Conservation (phyloP, 2,888 invertebrate species). For the Formica aserva region DNA sequence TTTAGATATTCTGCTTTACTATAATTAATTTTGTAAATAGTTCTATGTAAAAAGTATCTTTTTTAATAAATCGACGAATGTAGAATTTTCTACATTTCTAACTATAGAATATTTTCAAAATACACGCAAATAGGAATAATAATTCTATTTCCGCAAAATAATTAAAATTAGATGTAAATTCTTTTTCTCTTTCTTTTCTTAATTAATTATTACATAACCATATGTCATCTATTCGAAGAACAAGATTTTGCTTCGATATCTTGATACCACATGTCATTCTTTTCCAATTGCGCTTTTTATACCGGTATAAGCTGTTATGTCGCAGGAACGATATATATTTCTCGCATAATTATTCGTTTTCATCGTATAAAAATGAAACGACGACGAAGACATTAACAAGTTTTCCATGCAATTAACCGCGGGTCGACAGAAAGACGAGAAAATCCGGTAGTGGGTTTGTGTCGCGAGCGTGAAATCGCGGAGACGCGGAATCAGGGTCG, state of each 20-base stretch:
- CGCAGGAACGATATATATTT: background rate
- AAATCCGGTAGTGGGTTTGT: constrained; percentile 57
- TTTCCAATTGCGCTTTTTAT: background rate
- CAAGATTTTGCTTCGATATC: background rate
- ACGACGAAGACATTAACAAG: background rate
- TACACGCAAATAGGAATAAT: background rate
- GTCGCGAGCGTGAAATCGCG: constrained; percentile 64
- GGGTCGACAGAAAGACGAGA: constrained; percentile 60
- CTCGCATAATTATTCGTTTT: constrained; percentile 7
- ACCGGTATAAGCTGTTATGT: background rate
- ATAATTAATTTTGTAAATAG: background rate
- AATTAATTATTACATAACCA: constrained; percentile 6
- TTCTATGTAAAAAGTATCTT: background rate
- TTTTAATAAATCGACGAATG: background rate
- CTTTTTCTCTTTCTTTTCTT: background rate
- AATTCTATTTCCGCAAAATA: background rate
- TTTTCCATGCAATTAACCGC: constrained; percentile 65
- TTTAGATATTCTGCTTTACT: background rate
- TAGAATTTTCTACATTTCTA: background rate
- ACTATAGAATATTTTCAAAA: background rate
- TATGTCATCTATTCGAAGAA: background rate
- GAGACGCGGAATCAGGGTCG: constrained; percentile 74
- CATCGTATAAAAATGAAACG: constrained; percentile 18
- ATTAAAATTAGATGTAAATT: background rate
- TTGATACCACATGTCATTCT: background rate